Evolutionary conservation across 2,797 vertebrate genomes (phyloP), one percentile per base, ranked within the genome.

Genomic region (Brachyalestes nurse): DNA sequence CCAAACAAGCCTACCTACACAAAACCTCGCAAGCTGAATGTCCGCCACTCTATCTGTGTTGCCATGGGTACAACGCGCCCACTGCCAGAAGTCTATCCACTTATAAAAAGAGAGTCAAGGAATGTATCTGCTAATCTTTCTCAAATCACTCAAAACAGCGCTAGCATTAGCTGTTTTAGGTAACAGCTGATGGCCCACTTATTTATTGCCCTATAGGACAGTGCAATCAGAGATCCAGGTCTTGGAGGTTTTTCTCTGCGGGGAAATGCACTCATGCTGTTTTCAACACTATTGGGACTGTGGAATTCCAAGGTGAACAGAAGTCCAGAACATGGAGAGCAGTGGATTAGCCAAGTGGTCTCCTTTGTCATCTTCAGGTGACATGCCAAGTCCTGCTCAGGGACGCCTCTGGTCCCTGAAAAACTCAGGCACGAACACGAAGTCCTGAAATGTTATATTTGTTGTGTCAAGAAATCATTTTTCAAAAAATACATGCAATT

Each of bases 51-150:
- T 60, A 23, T 23, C 61, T 53, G 67, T 84, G 87, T 89, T 88
- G 81, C 77, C 77, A 87, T 81, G 83, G 80, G 77, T 81, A 78
- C 87, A 70, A 82, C 82, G 42, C 83, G 60, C 83, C 58, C 28
- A 72, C 53, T 83, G 67, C 73, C 47, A 55, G 74, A 76, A 83
- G 77, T 87, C 78, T 13, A 78, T 83, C 81, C 79, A 69, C 61
- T 80, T 58, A 61, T 64, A 85, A 82, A 86, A 47, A 66, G 23
- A 66, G 61, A 55, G 71, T 75, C 80, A 74, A 12, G 78, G 84
- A 19, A 74, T 53, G 61, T 83, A 84, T 73, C 61, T 78, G 42
- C 55, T 72, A 74, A 87, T 70, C 65, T 83, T 60, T 77, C 67
- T 84, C 64, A 45, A 83, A 77, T 72, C 62, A 77, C 69, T 60